Evolutionary conservation across 2,888 invertebrate genomes (phyloP), one percentile per base, ranked within the genome.

Genomic region (Brachyptera risi): DNA sequence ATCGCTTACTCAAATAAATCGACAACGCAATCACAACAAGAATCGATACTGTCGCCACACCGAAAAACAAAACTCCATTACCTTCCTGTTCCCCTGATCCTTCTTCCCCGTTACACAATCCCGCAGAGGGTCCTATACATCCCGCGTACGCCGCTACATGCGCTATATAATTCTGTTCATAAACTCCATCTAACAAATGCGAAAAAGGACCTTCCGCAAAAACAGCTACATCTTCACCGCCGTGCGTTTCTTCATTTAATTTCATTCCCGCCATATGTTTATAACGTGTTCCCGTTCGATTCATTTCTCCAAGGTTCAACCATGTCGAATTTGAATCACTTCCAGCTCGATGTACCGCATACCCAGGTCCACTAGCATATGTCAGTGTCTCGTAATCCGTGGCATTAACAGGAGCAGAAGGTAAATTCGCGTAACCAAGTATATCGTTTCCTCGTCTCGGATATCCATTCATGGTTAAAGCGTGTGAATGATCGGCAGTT

Each of bases 171-270:
- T 83, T 86, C 74, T 93, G 89, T 69, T 93, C 90, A 68, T 87
- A 85, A 59, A 84, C 85, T 0, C 92, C 90, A 0, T 85, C 83
- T 70, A 93, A 88, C 1, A 93, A 77, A 71, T 92, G 91, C 0
- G 90, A 76, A 86, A 88, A 87, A 1, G 90, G 92, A 21, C 86
- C 92, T 11, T 74, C 76, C 0, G 91, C 90, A 73, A 83, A 90
- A 0, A 92, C 85, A 0, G 85, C 83, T 0, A 92, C 90, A 72
- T 92, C 92, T 64, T 92, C 91, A 0, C 88, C 88, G 0, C 87
- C 88, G 68, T 90, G 90, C 0, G 88, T 87, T 69, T 88, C 89
- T n/a, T 21, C 21, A 1, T 5, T 19, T 2, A 2, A 24, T 1
- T 49, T 17, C 49, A 47, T 27, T 1, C 49, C 21, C 1, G 58